These are phyloP conservation scores for Philaethria dido DNA, from an alignment of 2,888 invertebrate genomes.

Conservation along the genomic window DNA sequence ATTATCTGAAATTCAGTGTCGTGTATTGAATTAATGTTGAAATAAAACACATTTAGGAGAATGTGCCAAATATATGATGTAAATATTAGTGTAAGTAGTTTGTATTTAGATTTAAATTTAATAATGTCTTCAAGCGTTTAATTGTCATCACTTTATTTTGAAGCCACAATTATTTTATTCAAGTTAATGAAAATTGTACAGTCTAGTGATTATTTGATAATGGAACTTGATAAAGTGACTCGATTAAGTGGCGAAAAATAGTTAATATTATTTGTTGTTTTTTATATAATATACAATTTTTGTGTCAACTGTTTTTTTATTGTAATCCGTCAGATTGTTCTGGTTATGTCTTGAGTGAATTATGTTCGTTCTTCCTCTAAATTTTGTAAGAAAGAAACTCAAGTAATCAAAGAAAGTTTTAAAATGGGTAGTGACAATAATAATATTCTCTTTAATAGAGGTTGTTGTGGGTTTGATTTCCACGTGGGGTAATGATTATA, in stretches of 20 bases:
- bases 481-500: no score
- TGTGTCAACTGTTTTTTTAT: constrained; percentile 8
- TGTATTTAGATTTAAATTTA: constrained; percentile 1
- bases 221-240: background rate
- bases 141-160: background rate
- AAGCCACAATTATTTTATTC: background rate
- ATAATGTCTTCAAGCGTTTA: background rate
- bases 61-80: constrained; percentile 12
- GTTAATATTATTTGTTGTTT: constrained; percentile 18
- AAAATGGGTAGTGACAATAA: no score
- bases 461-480: no score
- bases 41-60: background rate
- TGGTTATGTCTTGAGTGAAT: background rate
- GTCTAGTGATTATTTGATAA: background rate
- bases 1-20: background rate
- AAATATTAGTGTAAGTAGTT: constrained; percentile 24
- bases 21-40: background rate
- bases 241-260: no score
- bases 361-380: no score
- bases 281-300: constrained; percentile 24
- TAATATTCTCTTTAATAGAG: no score
- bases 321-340: background rate
- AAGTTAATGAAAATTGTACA: background rate
- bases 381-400: no score
- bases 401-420: no score